Percentiles rank a stretch among this genome's conserved stretches.
These are phyloP conservation scores for Sylvicapra grimmia DNA, from an alignment of 2,113 vertebrate genomes.

Conservation along the genomic window DNA sequence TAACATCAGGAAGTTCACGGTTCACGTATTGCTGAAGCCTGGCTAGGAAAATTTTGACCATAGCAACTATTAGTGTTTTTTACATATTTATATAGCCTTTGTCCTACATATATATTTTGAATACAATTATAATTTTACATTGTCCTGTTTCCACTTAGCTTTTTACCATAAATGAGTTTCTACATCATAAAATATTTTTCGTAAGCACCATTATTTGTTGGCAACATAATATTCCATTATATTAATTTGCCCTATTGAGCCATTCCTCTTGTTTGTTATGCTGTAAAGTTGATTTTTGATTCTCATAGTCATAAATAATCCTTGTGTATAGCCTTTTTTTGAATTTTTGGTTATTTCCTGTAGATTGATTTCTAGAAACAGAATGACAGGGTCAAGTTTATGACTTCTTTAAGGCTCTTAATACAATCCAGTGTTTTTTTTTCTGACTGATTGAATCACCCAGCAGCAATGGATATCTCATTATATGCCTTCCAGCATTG, in stretches of 20 bases:
- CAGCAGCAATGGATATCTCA: not conserved
- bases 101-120: not conserved
- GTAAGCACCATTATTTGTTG: not conserved
- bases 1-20: too few species aligned
- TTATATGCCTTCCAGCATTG: not conserved
- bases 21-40: too few species aligned
- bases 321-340: not conserved
- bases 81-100: not conserved
- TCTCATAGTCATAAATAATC: not conserved
- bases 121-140: not conserved
- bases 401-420: not conserved
- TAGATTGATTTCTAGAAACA: not conserved
- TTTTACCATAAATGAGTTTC: not conserved
- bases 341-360: not conserved
- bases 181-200: not conserved
- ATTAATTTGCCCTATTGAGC: not conserved
- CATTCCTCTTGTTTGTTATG: not conserved
- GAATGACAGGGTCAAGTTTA: not conserved
- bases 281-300: not conserved
- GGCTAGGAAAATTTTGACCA: too few species aligned
- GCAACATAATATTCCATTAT: not conserved
- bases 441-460: not conserved
- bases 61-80: not conserved
- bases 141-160: not conserved
- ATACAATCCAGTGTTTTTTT: not conserved